Conservation (phyloP, 2,797 vertebrate genomes). For the Brachymystax lenok region DNA sequence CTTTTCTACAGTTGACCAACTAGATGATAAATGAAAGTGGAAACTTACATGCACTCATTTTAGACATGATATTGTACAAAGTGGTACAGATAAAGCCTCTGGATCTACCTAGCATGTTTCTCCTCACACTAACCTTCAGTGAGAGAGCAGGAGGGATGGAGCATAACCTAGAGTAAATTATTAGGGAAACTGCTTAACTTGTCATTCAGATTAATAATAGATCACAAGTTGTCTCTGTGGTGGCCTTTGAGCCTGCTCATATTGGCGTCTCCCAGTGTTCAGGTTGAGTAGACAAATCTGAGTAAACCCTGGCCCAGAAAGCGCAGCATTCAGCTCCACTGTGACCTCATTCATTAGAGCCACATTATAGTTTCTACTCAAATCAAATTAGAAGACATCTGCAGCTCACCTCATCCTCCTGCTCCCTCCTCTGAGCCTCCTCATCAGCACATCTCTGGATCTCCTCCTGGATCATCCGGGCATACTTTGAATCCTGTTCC, state of each 20-base stretch:
- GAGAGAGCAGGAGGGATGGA: too few species aligned
- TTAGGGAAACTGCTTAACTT: conserved; percentile 33
- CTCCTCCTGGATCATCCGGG: conserved; percentile 75
- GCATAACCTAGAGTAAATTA: too few species aligned
- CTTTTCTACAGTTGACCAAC: too few species aligned
- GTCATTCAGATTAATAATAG: conserved; percentile 33
- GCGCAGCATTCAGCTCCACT: not conserved
- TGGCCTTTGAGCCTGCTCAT: conserved; percentile 53
- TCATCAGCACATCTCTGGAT: conserved; percentile 72
- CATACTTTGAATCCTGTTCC: conserved; percentile 76
- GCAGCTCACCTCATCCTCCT: conserved; percentile 71
- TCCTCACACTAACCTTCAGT: too few species aligned
- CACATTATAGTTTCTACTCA: conserved; percentile 23
- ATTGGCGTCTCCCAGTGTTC: conserved; percentile 32
- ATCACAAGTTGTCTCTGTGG: conserved; percentile 40
- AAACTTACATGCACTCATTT: too few species aligned
- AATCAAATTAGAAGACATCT: not conserved
- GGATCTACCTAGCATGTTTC: too few species aligned
- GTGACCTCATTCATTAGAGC: conserved; percentile 49
- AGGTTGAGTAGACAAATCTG: not conserved
- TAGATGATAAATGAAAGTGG: too few species aligned
- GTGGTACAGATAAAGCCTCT: too few species aligned
- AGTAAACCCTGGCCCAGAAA: not conserved
- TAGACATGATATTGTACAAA: too few species aligned
- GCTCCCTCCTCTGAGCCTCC: conserved; percentile 70